Base-by-base conservation (phyloP, 2,888 invertebrate genomes). In the Nysson spinosus region DNA sequence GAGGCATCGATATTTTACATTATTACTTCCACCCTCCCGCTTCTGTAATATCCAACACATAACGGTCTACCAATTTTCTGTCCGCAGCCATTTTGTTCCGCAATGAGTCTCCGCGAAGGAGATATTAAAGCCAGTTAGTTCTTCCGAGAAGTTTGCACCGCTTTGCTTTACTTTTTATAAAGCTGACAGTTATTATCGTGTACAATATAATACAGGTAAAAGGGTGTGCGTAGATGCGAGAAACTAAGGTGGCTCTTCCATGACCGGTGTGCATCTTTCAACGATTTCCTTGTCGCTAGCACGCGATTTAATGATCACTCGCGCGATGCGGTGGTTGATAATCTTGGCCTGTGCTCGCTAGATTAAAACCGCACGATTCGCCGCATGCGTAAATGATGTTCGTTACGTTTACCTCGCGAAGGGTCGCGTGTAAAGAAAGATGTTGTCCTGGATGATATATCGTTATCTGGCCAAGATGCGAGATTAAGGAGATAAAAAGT, bases 1-100 rank as follows among this genome's bases (percentile, higher is more conserved):
- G 60, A 76, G 77, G 72, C 64, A 80, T 83, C 81, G 85, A 83
- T 82, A 85, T 82, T 72, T 76, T 83, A 85, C 83, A 85, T 85
- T 83, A 83, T 85, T 85, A 83, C 82, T 79, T 82, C 78, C 40
- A 60, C 72, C 71, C 67, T 12, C 4, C 7, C 7, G n/a, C n/a
- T n/a, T n/a, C n/a, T n/a, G n/a, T n/a, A n/a, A n/a, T n/a, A n/a
- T n/a, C n/a, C n/a, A n/a, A n/a, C n/a, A n/a, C n/a, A n/a, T n/a
- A n/a, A n/a, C n/a, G n/a, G n/a, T n/a, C n/a, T n/a, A n/a, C n/a
- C n/a, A n/a, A n/a, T n/a, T n/a, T n/a, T n/a, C n/a, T n/a, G n/a
- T n/a, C n/a, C n/a, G n/a, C n/a, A n/a, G n/a, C n/a, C n/a, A n/a
- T n/a, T n/a, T n/a, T n/a, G n/a, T n/a, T n/a, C n/a, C n/a, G n/a